Base-by-base conservation (phyloP, 2,113 vertebrate genomes). In the Dicrurus megarhynchus region DNA sequence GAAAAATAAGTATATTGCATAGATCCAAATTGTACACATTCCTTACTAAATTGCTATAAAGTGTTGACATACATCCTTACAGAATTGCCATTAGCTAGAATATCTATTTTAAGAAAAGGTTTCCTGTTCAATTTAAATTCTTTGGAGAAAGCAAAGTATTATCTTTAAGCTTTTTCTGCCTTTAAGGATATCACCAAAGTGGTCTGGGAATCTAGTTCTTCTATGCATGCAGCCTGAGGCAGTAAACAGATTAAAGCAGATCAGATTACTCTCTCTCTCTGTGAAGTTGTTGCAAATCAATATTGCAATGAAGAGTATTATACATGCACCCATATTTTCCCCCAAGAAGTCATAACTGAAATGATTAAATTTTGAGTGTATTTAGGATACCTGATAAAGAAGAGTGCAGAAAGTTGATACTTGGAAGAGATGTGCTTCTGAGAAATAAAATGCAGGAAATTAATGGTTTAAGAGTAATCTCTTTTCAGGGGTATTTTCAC, bases 151-250 rank as follows among this genome's bases (percentile, higher is more conserved):
- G 32, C 3, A 69, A 76, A 85, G 69, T 64, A 77, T 37, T 93
- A 71, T 71, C 50, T 94, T 88, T 80, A 82, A 96, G 42, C 46
- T 46, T 83, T 87, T 93, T 82, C 71, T 94, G 67, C 71, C 67
- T 75, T 87, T 56, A 78, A 78, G 81, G 44, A 42, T 84, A 50
- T 67, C 64, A 87, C 18, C 14, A 67, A 89, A 94, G 33, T 59
- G 42, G 74, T 68, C 77, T 88, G 78, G 37, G 63, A 86, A 84
- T 79, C 37, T 57, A 39, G n/a, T 41, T 87, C 42, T 75, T 74
- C 50, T 77, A 14, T 77, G 57, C 4, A 33, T 37, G 28, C 46
- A 90, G 67, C 85, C 70, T 90, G 37, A 50, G 41, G 79, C 85
- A 65, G 59, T 53, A 91, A 85, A 91, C 30, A 83, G 49, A 83